Evolutionary conservation across 1,140 invertebrate species (phyloP).

Genomic region (Dreissena polymorpha): DNA sequence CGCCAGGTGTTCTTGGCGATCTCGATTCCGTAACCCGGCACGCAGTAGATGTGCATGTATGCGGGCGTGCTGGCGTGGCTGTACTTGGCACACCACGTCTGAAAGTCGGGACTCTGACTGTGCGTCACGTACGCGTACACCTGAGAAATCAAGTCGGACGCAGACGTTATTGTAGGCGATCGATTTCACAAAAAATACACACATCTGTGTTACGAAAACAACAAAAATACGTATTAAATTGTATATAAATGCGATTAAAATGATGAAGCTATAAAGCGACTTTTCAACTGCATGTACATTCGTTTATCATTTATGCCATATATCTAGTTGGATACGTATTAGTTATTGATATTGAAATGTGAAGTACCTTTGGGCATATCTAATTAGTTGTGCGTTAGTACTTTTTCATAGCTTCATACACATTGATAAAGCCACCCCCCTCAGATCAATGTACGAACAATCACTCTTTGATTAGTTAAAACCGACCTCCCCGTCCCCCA

Average conservation of each 20-base stretch:
- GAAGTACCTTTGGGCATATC: neutral
- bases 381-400: neutral
- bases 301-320: neutral
- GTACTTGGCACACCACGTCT: constrained; percentile 35
- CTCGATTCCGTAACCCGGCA: constrained; percentile 41
- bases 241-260: neutral
- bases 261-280: neutral
- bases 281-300: neutral
- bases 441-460: neutral
- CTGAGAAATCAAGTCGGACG: too few species aligned
- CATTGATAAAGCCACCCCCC: neutral
- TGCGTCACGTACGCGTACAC: constrained; percentile 64
- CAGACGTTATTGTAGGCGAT: too few species aligned
- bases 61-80: constrained; percentile 46
- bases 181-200: neutral
- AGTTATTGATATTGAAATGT: neutral
- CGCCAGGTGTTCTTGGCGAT: constrained; percentile 38
- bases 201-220: neutral
- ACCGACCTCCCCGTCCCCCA: constrained; percentile 62
- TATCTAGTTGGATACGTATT: neutral
- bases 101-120: constrained; percentile 26
- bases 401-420: neutral
- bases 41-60: constrained; percentile 51
- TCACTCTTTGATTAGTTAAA: too few species aligned
- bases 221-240: too few species aligned